Conservation (phyloP, 2,113 vertebrate genomes). For the Tyrannus savana region DNA sequence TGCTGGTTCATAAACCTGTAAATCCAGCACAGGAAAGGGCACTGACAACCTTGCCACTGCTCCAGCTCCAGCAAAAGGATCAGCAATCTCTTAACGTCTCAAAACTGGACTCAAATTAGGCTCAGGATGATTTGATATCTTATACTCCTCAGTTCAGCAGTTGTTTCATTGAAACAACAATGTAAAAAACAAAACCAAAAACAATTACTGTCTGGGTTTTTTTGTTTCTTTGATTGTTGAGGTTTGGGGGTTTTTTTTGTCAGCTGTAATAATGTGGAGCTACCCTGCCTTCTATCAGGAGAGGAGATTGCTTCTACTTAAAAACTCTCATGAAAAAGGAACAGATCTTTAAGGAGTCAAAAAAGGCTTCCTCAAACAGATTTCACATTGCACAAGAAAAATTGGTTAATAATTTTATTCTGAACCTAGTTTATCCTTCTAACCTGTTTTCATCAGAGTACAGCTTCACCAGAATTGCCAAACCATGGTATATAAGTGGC, state of each 20-base stretch:
- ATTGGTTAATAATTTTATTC: neutral
- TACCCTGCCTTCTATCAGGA: neutral
- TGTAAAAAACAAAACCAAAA: neutral
- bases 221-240: neutral
- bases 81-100: neutral
- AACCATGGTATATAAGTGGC: neutral
- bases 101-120: neutral
- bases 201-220: neutral
- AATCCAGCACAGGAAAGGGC: neutral
- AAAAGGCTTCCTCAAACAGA: neutral
- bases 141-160: neutral
- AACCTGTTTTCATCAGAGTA: neutral
- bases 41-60: neutral
- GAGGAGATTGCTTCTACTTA: fast-evolving
- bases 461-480: neutral
- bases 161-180: neutral
- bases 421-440: neutral
- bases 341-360: neutral
- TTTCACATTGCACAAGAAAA: neutral
- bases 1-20: neutral
- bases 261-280: neutral
- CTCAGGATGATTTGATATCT: neutral
- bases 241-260: fast-evolving
- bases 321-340: neutral
- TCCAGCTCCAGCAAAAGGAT: neutral